A percentile compares a stretch with the other conserved stretches of the same genome.
phyloP scores from a whole-genome alignment of 2,888 invertebrate genomes.

The Cataglyphis livida region DNA sequence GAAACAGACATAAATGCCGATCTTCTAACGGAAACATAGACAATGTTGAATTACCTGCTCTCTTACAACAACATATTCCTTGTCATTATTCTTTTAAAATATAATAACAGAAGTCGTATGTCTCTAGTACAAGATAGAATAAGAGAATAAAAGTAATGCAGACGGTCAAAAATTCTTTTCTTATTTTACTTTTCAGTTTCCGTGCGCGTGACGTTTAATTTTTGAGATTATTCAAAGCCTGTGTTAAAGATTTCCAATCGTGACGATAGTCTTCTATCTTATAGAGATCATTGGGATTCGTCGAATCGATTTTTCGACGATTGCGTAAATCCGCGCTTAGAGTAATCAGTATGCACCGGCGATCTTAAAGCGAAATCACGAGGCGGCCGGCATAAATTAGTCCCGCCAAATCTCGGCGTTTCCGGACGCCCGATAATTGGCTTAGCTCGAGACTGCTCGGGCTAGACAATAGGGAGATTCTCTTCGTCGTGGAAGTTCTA shows the following conservation, averaged over 20 bases:
- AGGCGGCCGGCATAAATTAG: slow-evolving; percentile 76
- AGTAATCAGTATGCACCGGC: slow-evolving; percentile 56
- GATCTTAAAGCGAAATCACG: slow-evolving; percentile 58
- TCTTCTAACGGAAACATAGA: slow-evolving; percentile 58
- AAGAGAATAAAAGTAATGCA: neutral
- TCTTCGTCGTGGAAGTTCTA: slow-evolving; percentile 70
- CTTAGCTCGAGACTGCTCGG: slow-evolving; percentile 75
- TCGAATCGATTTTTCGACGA: slow-evolving; percentile 36
- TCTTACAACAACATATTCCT: slow-evolving; percentile 6
- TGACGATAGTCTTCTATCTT: neutral
- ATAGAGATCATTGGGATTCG: slow-evolving; percentile 6
- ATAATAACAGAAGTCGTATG: neutral
- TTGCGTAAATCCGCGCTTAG: slow-evolving; percentile 34
- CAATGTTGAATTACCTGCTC: slow-evolving; percentile 56
- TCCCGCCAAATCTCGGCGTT: slow-evolving; percentile 76
- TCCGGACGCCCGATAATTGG: slow-evolving; percentile 81
- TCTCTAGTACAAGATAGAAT: neutral
- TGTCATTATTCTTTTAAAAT: slow-evolving; percentile 56
- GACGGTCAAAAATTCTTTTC: neutral
- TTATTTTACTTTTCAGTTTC: neutral
- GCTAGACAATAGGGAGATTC: slow-evolving; percentile 78
- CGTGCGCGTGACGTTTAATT: neutral
- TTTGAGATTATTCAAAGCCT: neutral
- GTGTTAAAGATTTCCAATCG: neutral
- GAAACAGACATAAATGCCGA: slow-evolving; percentile 60